Base-by-base conservation (phyloP, 2,888 invertebrate species). In the Ophion costatus region DNA sequence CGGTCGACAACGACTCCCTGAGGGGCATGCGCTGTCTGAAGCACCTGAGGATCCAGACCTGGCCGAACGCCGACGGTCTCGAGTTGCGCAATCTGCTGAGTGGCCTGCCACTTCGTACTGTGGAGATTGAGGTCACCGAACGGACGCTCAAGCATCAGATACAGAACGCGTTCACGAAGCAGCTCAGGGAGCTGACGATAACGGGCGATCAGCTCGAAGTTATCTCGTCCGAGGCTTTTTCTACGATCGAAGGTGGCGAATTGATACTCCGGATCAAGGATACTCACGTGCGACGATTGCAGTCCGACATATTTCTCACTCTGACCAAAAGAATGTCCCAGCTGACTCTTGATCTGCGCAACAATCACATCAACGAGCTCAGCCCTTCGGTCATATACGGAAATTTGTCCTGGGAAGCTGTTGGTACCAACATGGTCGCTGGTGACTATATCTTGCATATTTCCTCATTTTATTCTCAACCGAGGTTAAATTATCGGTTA, bases 371-470 rank as follows among this genome's bases (percentile, higher is more conserved):
- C 91, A 96, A 96, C 83, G 96, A 97, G 87, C 95, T 98, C 88
- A 97, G 97, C 93, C 97, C 98, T 51, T 97, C 97, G 86, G 96
- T 97, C 86, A 97, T 98, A 93, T 98, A 98, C 93, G 97, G 97
- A 42, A 98, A 98, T 93, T 96, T 96, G 88, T 97, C 97, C 33
- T 98, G 98, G 98, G 98, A 98, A 94, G 96, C 96, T 88, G 96
- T 97, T 87, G 98, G 98, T 17, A 98, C 98, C 6, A 97, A 97
- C 91, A 95, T 98, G 92, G 96, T 98, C 80, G 96, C 97, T 94
- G 97, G 97, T 97, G 94, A 94, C 94, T 89, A 42, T 61, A n/a
- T 66, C 42, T 66, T 56, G 1, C 14, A 33, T n/a, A 38, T 38
- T 29, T 29, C 29, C 2, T 29, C 29, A 29, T n/a, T n/a, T n/a